A percentile compares a stretch with the other conserved stretches of the same genome.
These are phyloP conservation scores for Gymnobelideus leadbeateri DNA, from an alignment of 2,113 vertebrate species.

Conservation along the genomic window DNA sequence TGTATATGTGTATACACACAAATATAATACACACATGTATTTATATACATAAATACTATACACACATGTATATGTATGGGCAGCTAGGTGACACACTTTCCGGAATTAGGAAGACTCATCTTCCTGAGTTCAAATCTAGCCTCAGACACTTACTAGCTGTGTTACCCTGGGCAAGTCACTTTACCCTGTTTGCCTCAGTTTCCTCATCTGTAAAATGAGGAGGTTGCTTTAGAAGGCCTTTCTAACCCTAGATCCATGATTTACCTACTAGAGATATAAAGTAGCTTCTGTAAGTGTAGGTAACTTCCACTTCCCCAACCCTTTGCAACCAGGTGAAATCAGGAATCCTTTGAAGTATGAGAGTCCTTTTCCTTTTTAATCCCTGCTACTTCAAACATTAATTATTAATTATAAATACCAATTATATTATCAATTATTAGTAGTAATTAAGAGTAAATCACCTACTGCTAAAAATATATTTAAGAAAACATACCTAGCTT, in stretches of 20 bases:
- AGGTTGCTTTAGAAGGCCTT: not conserved
- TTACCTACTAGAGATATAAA: not conserved
- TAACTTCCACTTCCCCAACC: not conserved
- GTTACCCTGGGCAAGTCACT: not conserved
- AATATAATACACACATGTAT: not conserved
- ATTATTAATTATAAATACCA: not conserved
- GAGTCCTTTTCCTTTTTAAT: not conserved
- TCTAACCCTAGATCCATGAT: not conserved
- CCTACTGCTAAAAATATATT: not conserved
- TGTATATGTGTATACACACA: not conserved
- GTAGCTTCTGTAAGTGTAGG: not conserved
- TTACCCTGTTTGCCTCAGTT: not conserved
- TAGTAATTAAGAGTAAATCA: not conserved
- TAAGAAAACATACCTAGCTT: not conserved
- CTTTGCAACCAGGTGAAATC: not conserved
- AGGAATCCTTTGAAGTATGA: not conserved
- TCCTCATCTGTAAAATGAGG: not conserved
- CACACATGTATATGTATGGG: not conserved
- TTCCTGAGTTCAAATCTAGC: not conserved
- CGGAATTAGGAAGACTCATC: not conserved
- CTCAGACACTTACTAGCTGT: not conserved
- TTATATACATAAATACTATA: not conserved
- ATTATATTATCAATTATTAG: not conserved
- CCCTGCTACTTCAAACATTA: not conserved
- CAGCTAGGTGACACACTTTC: not conserved